These are phyloP conservation scores for Calosoma granatense DNA, from an alignment of 1,140 invertebrate genomes.

Conservation along the genomic window DNA sequence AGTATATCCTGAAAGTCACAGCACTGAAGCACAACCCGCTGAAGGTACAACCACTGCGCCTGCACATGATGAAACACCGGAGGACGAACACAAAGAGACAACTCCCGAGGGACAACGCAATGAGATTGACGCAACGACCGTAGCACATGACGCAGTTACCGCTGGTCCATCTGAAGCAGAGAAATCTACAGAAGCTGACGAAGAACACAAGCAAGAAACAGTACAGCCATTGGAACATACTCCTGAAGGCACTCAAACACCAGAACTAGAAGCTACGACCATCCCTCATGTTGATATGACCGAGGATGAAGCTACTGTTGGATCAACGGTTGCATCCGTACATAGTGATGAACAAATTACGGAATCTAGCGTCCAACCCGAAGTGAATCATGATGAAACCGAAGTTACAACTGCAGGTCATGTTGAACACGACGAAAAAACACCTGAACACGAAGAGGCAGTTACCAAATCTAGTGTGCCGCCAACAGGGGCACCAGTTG, in stretches of 20 bases:
- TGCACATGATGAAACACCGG: conserved; percentile 10
- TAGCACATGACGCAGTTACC: conserved; percentile 7
- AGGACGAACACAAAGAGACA: conserved; percentile 10
- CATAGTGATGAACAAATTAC: conserved; percentile 8
- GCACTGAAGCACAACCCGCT: conserved; percentile 12
- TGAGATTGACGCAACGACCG: neutral
- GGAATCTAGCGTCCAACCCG: conserved; percentile 2
- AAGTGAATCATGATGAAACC: conserved; percentile 14
- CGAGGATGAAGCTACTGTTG: conserved; percentile 11
- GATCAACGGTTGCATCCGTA: conserved; percentile 10
- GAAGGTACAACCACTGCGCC: neutral
- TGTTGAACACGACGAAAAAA: conserved; percentile 13
- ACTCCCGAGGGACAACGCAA: neutral
- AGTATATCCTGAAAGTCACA: conserved; percentile 10
- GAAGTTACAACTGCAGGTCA: neutral
- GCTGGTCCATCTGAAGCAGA: conserved; percentile 12
- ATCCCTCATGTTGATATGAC: conserved; percentile 17
- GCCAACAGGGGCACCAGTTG: too few relatives aligned
- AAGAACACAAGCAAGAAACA: conserved; percentile 10
- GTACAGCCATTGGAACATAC: conserved; percentile 19
- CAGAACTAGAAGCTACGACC: conserved; percentile 15
- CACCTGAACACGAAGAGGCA: conserved; percentile 13
- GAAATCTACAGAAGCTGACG: neutral
- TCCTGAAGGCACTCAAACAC: conserved; percentile 15
- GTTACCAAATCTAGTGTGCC: neutral